Percentiles rank a stretch among this genome's conserved stretches.
These are phyloP conservation scores for Pseudochromis fuscus DNA, from an alignment of 2,797 vertebrate species.

Conservation along the genomic window DNA sequence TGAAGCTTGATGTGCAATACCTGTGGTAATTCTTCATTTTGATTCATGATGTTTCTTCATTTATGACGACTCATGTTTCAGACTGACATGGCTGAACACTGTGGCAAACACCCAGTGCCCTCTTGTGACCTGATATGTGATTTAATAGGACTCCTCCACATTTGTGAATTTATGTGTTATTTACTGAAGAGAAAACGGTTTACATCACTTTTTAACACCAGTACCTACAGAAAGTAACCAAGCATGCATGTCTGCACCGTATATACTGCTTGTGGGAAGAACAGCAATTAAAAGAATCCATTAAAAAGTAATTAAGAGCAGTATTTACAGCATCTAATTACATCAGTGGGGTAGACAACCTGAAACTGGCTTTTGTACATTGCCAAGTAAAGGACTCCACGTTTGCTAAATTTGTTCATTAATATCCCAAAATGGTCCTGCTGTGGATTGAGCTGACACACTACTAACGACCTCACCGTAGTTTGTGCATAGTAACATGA, in stretches of 20 bases:
- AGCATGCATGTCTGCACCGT: background rate
- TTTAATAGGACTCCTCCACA: background rate
- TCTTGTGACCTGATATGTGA: background rate
- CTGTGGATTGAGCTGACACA: conserved; percentile 30
- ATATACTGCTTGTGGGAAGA: background rate
- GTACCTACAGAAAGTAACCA: background rate
- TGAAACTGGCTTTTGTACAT: background rate
- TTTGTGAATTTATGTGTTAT: background rate
- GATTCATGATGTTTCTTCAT: background rate
- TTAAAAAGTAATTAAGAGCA: conserved; percentile 15
- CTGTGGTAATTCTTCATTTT: background rate
- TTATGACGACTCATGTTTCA: background rate
- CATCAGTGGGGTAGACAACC: conserved; percentile 4
- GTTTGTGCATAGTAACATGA: conserved; percentile 32
- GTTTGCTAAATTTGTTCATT: conserved; percentile 48
- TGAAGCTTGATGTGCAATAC: background rate
- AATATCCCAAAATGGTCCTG: conserved; percentile 36
- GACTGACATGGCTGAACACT: background rate
- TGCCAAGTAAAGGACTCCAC: conserved; percentile 28
- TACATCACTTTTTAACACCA: background rate
- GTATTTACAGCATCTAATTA: conserved; percentile 39
- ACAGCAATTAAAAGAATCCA: conserved; percentile 15
- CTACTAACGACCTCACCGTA: conserved; percentile 37
- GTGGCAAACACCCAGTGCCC: conserved; percentile 4
- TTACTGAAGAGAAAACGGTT: background rate